Percentiles rank a stretch among this genome's conserved stretches.
phyloP scores from a whole-genome alignment of 2,797 vertebrate genomes.

The Ceyx erithaca region DNA sequence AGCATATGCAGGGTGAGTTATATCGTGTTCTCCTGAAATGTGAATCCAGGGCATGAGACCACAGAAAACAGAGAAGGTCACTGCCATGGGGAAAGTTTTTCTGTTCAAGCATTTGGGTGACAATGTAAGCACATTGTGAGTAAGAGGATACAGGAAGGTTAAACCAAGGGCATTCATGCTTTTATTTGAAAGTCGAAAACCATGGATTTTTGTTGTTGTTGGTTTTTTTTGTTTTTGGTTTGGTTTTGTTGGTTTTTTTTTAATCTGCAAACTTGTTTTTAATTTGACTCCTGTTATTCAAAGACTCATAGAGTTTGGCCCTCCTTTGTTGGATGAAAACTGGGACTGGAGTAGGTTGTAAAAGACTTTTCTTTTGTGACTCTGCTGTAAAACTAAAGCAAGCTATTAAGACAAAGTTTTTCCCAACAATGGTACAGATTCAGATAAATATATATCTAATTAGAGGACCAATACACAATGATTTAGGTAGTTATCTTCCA shows the following conservation, averaged over 20 bases:
- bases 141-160: neutral
- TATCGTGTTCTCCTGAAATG: accelerated
- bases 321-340: neutral
- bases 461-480: neutral
- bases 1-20: neutral
- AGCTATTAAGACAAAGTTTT: neutral
- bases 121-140: neutral
- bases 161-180: neutral
- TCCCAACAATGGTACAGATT: neutral
- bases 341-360: neutral
- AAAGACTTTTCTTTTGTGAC: neutral
- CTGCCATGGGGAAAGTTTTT: neutral
- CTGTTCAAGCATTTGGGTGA: neutral
- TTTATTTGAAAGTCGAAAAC: neutral
- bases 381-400: neutral
- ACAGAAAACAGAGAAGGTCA: neutral
- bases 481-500: neutral
- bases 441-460: neutral
- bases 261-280: neutral
- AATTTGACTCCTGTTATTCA: neutral
- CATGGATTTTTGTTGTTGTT: neutral
- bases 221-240: neutral
- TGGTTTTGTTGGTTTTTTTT: neutral
- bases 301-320: neutral
- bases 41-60: neutral